Evolutionary conservation across 2,113 vertebrate genomes (phyloP).

Genomic region (Pelecanus crispus): DNA sequence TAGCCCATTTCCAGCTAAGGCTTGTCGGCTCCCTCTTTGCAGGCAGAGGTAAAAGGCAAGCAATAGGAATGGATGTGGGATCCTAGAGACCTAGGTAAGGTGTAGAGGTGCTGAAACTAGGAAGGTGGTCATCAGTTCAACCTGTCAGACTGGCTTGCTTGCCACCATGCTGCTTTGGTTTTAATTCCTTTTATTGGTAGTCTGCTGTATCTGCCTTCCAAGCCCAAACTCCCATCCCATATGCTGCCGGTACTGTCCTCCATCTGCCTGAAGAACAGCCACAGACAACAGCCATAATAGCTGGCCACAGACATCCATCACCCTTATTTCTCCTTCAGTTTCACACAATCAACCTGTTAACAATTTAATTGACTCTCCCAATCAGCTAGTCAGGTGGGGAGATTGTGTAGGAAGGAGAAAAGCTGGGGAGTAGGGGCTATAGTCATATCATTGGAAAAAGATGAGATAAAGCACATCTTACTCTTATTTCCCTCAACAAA

Average conservation of each 20-base stretch:
- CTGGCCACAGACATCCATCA: background rate
- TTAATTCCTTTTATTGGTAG: background rate
- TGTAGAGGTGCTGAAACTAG: background rate
- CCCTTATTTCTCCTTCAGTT: background rate
- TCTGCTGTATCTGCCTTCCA: background rate
- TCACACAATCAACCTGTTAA: conserved; percentile 54
- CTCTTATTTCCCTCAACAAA: background rate
- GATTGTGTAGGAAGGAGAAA: background rate
- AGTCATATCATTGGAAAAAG: background rate
- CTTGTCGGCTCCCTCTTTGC: background rate
- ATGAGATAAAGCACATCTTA: background rate
- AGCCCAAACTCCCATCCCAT: background rate
- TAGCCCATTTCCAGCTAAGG: background rate
- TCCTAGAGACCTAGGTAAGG: background rate
- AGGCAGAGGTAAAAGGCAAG: background rate
- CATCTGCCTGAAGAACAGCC: background rate
- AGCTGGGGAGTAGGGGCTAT: background rate
- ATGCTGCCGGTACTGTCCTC: background rate
- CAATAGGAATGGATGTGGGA: background rate
- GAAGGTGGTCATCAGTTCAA: background rate
- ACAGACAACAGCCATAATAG: background rate
- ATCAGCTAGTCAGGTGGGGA: conserved; percentile 6
- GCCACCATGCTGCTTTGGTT: background rate
- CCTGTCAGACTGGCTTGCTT: background rate
- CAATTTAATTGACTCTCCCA: conserved; percentile 61